Evolutionary conservation across 2,888 invertebrate species (phyloP).

Genomic region (Caenorhabditis doughertyi): DNA sequence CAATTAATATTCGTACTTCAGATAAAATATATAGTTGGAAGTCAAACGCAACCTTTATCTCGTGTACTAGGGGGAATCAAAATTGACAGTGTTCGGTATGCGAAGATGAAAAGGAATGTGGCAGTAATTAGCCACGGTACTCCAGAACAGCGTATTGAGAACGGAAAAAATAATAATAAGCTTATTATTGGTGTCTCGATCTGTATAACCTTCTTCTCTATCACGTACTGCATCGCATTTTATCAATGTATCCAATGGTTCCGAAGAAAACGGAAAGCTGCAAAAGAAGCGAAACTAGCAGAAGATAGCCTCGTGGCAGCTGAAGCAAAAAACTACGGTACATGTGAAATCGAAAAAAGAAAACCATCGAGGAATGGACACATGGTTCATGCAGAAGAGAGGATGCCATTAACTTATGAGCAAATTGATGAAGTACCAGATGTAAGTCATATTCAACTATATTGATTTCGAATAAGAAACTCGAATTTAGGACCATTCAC

Average conservation of each 20-base stretch:
- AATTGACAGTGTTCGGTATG: conserved; percentile 74
- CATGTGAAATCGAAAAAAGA: conserved; percentile 43
- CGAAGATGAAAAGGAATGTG: conserved; percentile 58
- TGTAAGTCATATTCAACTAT: conserved; percentile 3
- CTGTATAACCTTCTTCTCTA: conserved; percentile 68
- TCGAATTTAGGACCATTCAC: conserved; percentile 47
- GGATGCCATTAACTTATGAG: conserved; percentile 56
- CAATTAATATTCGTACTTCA: too few species aligned
- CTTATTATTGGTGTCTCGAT: conserved; percentile 65
- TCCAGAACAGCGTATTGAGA: conserved; percentile 44
- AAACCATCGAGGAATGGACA: conserved; percentile 61
- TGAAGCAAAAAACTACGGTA: conserved; percentile 60
- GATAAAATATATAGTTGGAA: conserved; percentile 78
- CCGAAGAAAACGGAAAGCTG: conserved; percentile 21
- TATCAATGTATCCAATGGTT: conserved; percentile 59
- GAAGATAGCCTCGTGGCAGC: conserved; percentile 45
- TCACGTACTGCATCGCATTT: conserved; percentile 75
- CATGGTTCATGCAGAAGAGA: conserved; percentile 49
- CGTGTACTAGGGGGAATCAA: conserved; percentile 80
- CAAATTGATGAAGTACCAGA: conserved; percentile 56
- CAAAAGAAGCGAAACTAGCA: conserved; percentile 35
- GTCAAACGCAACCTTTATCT: conserved; percentile 75
- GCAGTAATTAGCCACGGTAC: conserved; percentile 33
- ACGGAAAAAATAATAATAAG: conserved; percentile 63
- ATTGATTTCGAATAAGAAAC: not conserved